Evolutionary conservation across 2,797 vertebrate species (phyloP).

Genomic region (Momotus momota): DNA sequence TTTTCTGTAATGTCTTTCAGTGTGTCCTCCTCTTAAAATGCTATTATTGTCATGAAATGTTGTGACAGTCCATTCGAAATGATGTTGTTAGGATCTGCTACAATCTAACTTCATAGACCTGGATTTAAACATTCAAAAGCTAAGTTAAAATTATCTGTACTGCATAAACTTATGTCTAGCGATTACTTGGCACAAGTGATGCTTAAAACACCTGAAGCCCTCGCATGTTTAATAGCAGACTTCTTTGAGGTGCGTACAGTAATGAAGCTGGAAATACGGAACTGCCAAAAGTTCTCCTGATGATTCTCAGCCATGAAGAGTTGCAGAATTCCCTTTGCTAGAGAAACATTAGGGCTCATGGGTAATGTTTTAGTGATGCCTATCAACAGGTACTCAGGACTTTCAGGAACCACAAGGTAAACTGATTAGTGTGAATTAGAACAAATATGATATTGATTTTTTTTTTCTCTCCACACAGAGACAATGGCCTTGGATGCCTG

Average conservation of each 20-base stretch:
- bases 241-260: not conserved
- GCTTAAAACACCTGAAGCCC: slow-evolving; percentile 11
- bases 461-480: slow-evolving; percentile 87
- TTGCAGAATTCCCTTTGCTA: not conserved
- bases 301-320: not conserved
- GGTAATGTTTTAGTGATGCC: slow-evolving; percentile 24
- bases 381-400: slow-evolving; percentile 64
- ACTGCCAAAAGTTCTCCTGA: not conserved
- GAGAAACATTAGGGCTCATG: not conserved
- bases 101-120: not conserved
- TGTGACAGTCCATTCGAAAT: slow-evolving; percentile 7
- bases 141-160: not conserved
- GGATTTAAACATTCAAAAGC: slow-evolving; percentile 19
- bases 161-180: not conserved
- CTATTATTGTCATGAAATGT: slow-evolving; percentile 55
- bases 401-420: slow-evolving; percentile 71
- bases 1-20: slow-evolving; percentile 34
- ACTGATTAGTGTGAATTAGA: slow-evolving; percentile 67
- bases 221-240: not conserved
- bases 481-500: slow-evolving; percentile 97
- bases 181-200: not conserved
- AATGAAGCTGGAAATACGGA: not conserved
- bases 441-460: slow-evolving; percentile 80
- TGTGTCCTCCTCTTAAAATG: slow-evolving; percentile 40
- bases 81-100: not conserved